Conservation (phyloP, 2,888 invertebrate genomes). For the Drosophila leonis region DNA sequence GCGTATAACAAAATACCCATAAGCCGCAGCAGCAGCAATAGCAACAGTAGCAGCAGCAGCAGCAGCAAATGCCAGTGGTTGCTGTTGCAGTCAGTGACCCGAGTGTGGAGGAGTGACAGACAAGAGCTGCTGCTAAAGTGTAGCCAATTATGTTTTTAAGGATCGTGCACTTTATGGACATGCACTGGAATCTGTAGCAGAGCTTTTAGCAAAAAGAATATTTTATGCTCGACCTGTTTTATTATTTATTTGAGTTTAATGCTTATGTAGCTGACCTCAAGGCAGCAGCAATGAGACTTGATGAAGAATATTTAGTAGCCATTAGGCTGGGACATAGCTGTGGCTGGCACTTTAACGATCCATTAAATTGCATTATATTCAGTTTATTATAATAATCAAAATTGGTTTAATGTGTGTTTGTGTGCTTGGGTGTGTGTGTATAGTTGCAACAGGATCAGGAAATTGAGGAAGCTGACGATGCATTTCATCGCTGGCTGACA, state of each 20-base stretch:
- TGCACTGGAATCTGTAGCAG: conserved; percentile 24
- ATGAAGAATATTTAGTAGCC: conserved; percentile 37
- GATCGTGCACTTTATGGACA: conserved; percentile 22
- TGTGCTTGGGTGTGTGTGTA: conserved; percentile 6
- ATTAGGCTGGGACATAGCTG: conserved; percentile 17
- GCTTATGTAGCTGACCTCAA: conserved; percentile 19
- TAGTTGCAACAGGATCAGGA: conserved; percentile 50
- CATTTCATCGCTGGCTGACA: conserved; percentile 83
- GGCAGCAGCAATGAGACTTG: conserved; percentile 23
- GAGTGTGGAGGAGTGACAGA: conserved; percentile 3
- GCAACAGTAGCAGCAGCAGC: neutral
- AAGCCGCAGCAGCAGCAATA: conserved; percentile 9
- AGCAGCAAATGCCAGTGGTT: conserved; percentile 12
- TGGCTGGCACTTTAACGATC: neutral
- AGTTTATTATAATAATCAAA: conserved; percentile 20
- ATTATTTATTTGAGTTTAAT: conserved; percentile 62
- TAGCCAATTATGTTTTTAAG: conserved; percentile 56
- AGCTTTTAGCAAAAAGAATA: conserved; percentile 51
- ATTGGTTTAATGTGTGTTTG: conserved; percentile 5
- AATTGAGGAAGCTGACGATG: conserved; percentile 77
- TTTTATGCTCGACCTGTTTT: conserved; percentile 63
- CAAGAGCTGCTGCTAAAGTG: conserved; percentile 20
- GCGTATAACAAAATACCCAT: conserved; percentile 1
- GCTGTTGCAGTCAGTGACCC: conserved; percentile 26
- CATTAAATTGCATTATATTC: conserved; percentile 26